Evolutionary conservation across 2,888 invertebrate genomes (phyloP).

Genomic region (Aethes cnicana): DNA sequence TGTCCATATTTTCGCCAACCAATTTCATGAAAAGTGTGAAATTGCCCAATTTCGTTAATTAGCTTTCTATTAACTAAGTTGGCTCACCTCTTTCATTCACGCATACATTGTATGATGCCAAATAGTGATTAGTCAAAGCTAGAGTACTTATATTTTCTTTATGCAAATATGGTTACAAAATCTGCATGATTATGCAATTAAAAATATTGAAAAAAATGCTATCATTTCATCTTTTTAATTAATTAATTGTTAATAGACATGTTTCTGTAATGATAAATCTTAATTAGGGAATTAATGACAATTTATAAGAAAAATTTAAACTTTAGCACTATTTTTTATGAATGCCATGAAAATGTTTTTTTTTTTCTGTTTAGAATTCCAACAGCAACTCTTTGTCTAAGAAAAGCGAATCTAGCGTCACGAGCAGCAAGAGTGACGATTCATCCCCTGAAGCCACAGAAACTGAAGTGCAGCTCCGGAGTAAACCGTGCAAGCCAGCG

Average conservation of each 20-base stretch:
- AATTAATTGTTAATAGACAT: too few relatives aligned
- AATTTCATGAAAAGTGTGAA: slow-evolving; percentile 3
- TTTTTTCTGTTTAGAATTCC: slow-evolving; percentile 51
- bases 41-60: slow-evolving; percentile 9
- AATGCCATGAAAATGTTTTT: neutral
- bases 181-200: too few relatives aligned
- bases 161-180: too few relatives aligned
- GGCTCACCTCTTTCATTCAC: neutral
- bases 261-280: too few relatives aligned
- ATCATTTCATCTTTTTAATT: too few relatives aligned
- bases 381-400: slow-evolving; percentile 68
- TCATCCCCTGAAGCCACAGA: slow-evolving; percentile 57
- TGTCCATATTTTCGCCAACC: slow-evolving; percentile 11
- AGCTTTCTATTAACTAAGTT: slow-evolving; percentile 8
- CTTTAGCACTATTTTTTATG: too few relatives aligned
- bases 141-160: too few relatives aligned
- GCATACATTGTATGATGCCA: neutral
- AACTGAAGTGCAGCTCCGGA: slow-evolving; percentile 67
- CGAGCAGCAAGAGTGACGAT: slow-evolving; percentile 64
- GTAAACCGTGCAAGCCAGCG: slow-evolving; percentile 63
- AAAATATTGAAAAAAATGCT: too few relatives aligned
- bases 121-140: too few relatives aligned
- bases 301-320: too few relatives aligned
- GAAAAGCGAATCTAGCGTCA: slow-evolving; percentile 62
- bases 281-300: too few relatives aligned